Evolutionary conservation across 2,797 vertebrate genomes (phyloP), one percentile per base, ranked within the genome.

Genomic region (Myotis vivesi): DNA sequence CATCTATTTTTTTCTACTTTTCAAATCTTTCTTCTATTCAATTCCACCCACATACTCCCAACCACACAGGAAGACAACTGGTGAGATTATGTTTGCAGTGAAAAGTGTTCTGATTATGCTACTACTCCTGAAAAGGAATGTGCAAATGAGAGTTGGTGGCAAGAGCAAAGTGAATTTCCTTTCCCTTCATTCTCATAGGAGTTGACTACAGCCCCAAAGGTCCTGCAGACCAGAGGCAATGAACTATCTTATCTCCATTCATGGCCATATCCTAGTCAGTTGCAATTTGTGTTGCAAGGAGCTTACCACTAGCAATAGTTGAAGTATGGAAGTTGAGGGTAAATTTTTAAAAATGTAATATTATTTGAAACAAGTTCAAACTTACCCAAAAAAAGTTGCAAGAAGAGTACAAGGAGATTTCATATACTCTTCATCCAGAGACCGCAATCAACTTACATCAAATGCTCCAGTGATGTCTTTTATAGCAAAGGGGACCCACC

Each of bases 61-160:
- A 73, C 72, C 83, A 73, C 36, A 71, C 91, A 96, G 76, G 81
- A 95, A 95, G 93, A 93, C 84, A 88, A 96, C 91, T 85, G 77
- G 68, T 73, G 68, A 94, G 64, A 92, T 85, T 90, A 66, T 3
- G 1, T 79, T 93, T 94, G 30, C 46, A 95, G 55, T 97, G 92
- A 82, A 71, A 93, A 95, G 82, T 28, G 33, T 55, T 94, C 72
- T 87, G 89, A 92, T 94, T 77, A 62, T 95, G 51, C 76, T 79
- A 41, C 85, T 90, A 41, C 59, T 94, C 91, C 46, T 92, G 73
- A 64, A 81, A 64, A 94, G 25, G 59, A 77, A 89, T 94, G 94
- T 93, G 49, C 92, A 97, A 83, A 84, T 93, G 64, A 87, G 53
- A 89, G 38, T 30, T 76, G 73, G 46, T 62, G 55, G 75, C 20